Conservation (phyloP, 2,888 invertebrate genomes). For the Lamproptera curius region DNA sequence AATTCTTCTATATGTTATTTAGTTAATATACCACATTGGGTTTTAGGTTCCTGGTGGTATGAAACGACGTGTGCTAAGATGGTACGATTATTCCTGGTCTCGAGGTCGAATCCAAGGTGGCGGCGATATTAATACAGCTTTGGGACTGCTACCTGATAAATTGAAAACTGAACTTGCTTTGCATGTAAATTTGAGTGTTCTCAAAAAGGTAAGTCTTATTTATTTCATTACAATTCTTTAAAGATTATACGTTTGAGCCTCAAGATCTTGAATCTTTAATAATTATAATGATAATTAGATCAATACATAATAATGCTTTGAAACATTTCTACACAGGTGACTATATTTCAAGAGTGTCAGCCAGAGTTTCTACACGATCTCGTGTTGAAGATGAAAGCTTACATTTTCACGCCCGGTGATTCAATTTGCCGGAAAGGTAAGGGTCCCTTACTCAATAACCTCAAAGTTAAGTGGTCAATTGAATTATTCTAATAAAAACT, state of each 20-base stretch:
- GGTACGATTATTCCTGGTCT: constrained; percentile 99
- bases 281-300: not conserved
- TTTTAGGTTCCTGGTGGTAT: constrained; percentile 95
- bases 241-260: too few species aligned
- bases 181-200: constrained; percentile 95
- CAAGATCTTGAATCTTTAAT: too few species aligned
- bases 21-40: too few species aligned
- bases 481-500: not conserved
- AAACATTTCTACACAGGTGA: constrained; percentile 81
- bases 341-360: constrained; percentile 97
- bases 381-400: constrained; percentile 98
- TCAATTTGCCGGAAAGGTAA: constrained; percentile 95
- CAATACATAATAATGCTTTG: not conserved
- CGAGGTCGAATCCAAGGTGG: constrained; percentile 96
- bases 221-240: too few species aligned
- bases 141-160: constrained; percentile 95
- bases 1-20: too few species aligned
- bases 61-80: constrained; percentile 95
- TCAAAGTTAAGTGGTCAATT: not conserved
- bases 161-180: constrained; percentile 97
- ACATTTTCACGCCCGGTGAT: constrained; percentile 98
- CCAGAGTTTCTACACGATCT: constrained; percentile 98
- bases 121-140: constrained; percentile 96
- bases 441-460: too few species aligned
- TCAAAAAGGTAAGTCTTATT: constrained; percentile 93